Percentiles rank a stretch among this genome's conserved stretches.
These are phyloP conservation scores for Cataglyphis albicans DNA, from an alignment of 2,888 invertebrate species.

Conservation along the genomic window DNA sequence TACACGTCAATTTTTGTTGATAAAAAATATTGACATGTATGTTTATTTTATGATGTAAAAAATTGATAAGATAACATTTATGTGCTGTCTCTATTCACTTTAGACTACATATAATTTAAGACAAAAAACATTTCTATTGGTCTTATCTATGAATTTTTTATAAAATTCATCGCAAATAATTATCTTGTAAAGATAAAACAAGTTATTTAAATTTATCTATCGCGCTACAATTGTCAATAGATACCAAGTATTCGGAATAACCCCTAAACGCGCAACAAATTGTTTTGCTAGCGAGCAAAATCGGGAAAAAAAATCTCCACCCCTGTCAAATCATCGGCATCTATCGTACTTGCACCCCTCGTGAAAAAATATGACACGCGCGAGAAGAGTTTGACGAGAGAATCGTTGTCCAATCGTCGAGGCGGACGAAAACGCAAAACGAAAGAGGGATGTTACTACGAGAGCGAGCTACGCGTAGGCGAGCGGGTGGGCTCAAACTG, in stretches of 20 bases:
- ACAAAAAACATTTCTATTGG: neutral
- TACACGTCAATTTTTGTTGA: neutral
- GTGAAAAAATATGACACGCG: slow-evolving; percentile 50
- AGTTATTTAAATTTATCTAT: neutral
- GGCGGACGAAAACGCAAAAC: slow-evolving; percentile 58
- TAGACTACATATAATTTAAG: neutral
- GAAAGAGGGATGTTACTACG: slow-evolving; percentile 7
- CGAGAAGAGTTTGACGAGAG: slow-evolving; percentile 57
- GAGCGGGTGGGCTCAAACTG: slow-evolving; percentile 78
- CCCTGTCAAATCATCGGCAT: slow-evolving; percentile 30
- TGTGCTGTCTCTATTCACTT: neutral
- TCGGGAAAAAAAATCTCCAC: neutral
- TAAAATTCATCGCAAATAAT: slow-evolving; percentile 6
- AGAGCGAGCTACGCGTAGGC: slow-evolving; percentile 53
- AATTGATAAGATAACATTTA: neutral
- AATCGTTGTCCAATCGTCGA: slow-evolving; percentile 62
- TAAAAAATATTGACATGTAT: neutral
- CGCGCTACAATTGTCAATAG: neutral
- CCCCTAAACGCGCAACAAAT: slow-evolving; percentile 29
- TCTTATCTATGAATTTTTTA: neutral
- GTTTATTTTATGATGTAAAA: neutral
- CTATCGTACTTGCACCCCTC: slow-evolving; percentile 22
- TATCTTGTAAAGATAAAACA: too few relatives aligned
- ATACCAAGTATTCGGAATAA: neutral
- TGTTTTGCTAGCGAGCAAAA: neutral